Percentiles rank a stretch among this genome's conserved stretches.
Conservation (phyloP, 2,888 invertebrate genomes). For the Phalera bucephala region DNA sequence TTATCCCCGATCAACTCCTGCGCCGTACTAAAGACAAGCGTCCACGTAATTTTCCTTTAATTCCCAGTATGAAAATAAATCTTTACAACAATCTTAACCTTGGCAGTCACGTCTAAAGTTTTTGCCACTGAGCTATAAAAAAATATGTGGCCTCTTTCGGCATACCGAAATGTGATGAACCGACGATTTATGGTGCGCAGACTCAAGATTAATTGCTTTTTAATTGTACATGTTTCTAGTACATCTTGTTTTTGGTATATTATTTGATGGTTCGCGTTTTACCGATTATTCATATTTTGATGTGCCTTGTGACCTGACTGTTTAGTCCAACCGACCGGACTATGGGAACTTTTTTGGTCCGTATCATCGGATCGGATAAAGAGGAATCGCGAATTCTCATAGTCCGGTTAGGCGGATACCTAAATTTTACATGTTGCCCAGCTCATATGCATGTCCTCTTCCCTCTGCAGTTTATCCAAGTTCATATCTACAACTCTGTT, state of each 20-base stretch:
- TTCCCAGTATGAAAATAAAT: slow-evolving; percentile 2
- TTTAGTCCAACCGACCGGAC: too few species aligned
- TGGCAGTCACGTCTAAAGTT: slow-evolving; percentile 3
- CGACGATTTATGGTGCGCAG: slow-evolving; percentile 1
- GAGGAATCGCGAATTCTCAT: too few species aligned
- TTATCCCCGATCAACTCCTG: neutral
- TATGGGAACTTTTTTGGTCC: too few species aligned
- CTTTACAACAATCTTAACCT: slow-evolving; percentile 1
- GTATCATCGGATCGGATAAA: too few species aligned
- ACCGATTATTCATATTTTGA: neutral
- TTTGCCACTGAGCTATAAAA: slow-evolving; percentile 2
- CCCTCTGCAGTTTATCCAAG: too few species aligned
- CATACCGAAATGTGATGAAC: slow-evolving; percentile 2
- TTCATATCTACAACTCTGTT: too few species aligned
- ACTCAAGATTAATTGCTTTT: slow-evolving; percentile 2
- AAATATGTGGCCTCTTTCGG: slow-evolving; percentile 4
- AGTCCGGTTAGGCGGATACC: too few species aligned
- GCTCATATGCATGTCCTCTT: too few species aligned
- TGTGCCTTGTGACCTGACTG: too few species aligned
- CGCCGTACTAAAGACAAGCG: neutral
- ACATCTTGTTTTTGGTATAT: neutral
- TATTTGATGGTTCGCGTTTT: neutral
- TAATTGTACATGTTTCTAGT: slow-evolving; percentile 2
- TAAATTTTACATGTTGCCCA: too few species aligned
- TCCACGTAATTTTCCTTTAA: slow-evolving; percentile 3